phyloP scores from a whole-genome alignment of 2,113 vertebrate species.

The Myiopsitta monachus region DNA sequence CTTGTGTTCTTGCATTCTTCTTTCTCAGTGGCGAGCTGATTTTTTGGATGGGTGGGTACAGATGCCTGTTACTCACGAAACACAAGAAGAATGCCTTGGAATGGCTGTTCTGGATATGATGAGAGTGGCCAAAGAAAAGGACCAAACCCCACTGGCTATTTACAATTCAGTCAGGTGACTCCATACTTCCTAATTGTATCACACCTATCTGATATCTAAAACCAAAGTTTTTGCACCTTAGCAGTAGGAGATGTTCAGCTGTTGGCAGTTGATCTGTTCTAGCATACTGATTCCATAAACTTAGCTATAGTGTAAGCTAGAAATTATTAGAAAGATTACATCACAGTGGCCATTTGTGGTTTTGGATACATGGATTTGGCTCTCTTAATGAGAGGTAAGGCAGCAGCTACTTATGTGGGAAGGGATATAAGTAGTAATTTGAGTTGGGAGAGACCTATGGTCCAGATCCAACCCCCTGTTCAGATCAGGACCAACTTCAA shows the following conservation, averaged over 20 bases:
- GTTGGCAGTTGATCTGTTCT: not conserved
- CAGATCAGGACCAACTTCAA: not conserved
- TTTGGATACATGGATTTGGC: not conserved
- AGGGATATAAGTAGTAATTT: not conserved
- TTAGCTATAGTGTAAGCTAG: not conserved
- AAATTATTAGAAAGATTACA: not conserved
- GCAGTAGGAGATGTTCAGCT: not conserved
- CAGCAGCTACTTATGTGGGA: not conserved
- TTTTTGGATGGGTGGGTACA: constrained; percentile 86
- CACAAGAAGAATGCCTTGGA: constrained; percentile 96
- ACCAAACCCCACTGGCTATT: constrained; percentile 84
- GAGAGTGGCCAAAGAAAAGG: constrained; percentile 91
- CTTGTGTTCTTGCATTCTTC: not conserved
- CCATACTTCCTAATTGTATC: not conserved
- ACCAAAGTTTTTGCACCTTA: not conserved
- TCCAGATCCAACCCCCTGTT: not conserved
- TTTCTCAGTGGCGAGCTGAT: constrained; percentile 88
- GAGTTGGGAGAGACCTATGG: not conserved
- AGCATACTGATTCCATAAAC: not conserved
- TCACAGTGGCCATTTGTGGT: not conserved
- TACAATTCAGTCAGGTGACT: constrained; percentile 88
- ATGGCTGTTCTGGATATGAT: constrained; percentile 98
- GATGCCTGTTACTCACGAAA: constrained; percentile 87
- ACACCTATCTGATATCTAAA: not conserved
- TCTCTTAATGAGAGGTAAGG: not conserved